phyloP scores from a whole-genome alignment of 2,113 vertebrate genomes.

The Ibidorhyncha struthersii region DNA sequence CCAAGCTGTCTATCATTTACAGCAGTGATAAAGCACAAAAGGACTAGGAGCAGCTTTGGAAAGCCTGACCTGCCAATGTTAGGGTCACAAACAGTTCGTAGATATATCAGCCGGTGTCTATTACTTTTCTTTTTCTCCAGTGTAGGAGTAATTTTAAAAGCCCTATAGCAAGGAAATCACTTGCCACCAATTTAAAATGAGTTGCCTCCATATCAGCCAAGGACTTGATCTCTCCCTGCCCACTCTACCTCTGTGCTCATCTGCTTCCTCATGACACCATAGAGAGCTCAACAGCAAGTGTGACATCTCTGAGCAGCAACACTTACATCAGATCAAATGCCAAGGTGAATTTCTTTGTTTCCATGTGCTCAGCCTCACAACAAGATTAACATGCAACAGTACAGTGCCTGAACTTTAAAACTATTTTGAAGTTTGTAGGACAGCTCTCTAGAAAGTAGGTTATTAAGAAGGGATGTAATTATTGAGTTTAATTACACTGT shows the following conservation, averaged over 20 bases:
- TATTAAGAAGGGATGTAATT: background rate
- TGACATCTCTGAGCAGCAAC: background rate
- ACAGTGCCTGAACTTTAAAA: background rate
- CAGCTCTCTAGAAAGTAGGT: background rate
- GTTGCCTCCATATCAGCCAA: background rate
- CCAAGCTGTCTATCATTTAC: background rate
- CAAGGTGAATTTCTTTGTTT: background rate
- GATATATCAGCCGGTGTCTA: background rate
- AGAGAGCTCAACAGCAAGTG: background rate
- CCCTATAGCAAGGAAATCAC: background rate
- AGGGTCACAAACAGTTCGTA: background rate
- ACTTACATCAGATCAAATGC: background rate
- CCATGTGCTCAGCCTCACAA: background rate
- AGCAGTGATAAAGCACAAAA: background rate
- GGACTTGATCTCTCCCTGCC: background rate
- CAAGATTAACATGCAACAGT: background rate
- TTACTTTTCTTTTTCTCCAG: background rate
- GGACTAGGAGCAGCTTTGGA: background rate
- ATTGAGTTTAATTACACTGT: background rate
- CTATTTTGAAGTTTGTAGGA: background rate
- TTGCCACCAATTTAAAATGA: background rate
- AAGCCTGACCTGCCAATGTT: background rate
- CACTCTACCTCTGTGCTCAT: background rate
- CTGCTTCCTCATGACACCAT: background rate
- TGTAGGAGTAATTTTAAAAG: background rate